These are phyloP conservation scores for Zosterops borbonicus DNA, from an alignment of 2,113 vertebrate genomes.

Conservation along the genomic window DNA sequence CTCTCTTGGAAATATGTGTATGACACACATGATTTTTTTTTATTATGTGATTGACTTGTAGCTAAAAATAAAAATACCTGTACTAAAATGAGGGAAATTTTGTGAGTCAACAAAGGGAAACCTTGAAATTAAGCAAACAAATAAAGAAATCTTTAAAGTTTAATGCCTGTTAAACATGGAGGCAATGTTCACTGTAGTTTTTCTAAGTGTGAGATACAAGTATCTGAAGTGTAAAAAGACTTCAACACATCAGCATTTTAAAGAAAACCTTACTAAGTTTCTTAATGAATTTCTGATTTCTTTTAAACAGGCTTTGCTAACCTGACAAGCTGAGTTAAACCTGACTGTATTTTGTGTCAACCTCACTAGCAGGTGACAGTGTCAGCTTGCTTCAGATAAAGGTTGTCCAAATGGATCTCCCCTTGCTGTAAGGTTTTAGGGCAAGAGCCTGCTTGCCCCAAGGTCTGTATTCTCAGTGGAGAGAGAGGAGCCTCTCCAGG, in stretches of 20 bases:
- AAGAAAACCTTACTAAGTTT: background rate
- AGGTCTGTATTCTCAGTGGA: background rate
- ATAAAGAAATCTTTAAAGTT: background rate
- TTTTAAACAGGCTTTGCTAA: background rate
- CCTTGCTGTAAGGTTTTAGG: background rate
- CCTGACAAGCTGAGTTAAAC: background rate
- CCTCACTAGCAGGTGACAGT: background rate
- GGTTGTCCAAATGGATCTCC: background rate
- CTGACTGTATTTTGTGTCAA: background rate
- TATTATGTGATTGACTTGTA: conserved; percentile 14
- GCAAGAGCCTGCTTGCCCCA: background rate
- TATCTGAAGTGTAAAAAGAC: background rate
- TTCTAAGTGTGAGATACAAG: background rate
- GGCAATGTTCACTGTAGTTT: background rate
- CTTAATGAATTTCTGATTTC: background rate
- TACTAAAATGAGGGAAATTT: conserved; percentile 36
- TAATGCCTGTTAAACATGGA: conserved; percentile 32
- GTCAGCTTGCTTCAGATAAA: background rate
- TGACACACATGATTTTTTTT: background rate
- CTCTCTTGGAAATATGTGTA: conserved; percentile 33
- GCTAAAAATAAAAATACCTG: conserved; percentile 53
- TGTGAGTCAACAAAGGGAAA: conserved; percentile 23
- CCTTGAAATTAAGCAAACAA: conserved; percentile 32
- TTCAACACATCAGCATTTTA: background rate
- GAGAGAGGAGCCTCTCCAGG: background rate